phyloP scores from a whole-genome alignment of 2,888 invertebrate species.

The Malacosoma neustria region DNA sequence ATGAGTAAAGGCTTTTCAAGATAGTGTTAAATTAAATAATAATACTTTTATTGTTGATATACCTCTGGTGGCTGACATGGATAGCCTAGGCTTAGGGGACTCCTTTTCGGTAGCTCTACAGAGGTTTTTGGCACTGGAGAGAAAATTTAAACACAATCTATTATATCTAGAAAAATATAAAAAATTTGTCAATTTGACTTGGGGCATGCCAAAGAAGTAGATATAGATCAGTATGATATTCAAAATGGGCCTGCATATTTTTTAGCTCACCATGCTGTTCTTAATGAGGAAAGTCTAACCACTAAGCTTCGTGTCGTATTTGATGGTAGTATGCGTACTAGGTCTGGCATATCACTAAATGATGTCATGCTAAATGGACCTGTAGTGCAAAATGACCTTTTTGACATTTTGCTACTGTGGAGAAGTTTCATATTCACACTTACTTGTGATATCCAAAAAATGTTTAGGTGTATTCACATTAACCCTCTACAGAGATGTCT shows the following conservation, averaged over 20 bases:
- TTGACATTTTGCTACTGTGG: constrained; percentile 10
- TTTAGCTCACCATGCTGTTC: constrained; percentile 11
- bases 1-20: constrained; percentile 1
- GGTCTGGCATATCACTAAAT: constrained; percentile 7
- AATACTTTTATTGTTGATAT: constrained; percentile 4
- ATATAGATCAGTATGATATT: constrained; percentile 8
- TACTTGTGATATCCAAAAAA: constrained; percentile 8
- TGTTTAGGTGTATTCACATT: constrained; percentile 4
- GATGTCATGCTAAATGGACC: constrained; percentile 12
- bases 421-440: constrained; percentile 6
- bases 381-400: constrained; percentile 10
- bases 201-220: constrained; percentile 6
- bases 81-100: constrained; percentile 5
- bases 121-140: constrained; percentile 7
- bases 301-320: constrained; percentile 10
- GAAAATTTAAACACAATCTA: constrained; percentile 2
- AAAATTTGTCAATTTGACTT: constrained; percentile 5
- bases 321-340: constrained; percentile 9
- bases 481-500: constrained; percentile 5
- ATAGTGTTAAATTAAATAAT: constrained; percentile 2
- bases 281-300: constrained; percentile 7
- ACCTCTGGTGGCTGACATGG: constrained; percentile 4
- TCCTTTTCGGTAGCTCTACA: constrained; percentile 6
- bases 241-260: constrained; percentile 10
- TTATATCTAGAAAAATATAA: constrained; percentile 3